Base-by-base conservation (phyloP, 2,113 vertebrate species). In the Apistogramma diplotaenia region DNA sequence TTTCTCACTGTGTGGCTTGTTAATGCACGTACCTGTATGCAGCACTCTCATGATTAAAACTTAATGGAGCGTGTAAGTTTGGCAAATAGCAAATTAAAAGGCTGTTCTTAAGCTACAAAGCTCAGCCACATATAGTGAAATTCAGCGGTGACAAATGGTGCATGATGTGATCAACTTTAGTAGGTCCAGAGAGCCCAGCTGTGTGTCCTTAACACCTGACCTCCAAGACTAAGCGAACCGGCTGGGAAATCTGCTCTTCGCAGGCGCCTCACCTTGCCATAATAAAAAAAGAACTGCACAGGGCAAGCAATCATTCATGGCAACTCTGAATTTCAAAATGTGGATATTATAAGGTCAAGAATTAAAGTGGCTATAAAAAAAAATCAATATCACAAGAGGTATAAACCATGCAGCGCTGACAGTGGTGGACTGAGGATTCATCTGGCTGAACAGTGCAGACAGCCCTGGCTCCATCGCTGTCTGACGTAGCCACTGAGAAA, bases 321-420 rank as follows among this genome's bases (percentile, higher is more conserved):
- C 86, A 89, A 74, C 83, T 82, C 81, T 9, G 4, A 83, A 70
- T 81, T 93, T 83, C 86, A 85, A 92, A 89, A 90, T 85, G 87
- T 73, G 76, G 89, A 92, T 91, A 90, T 91, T 92, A 90, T 79
- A 83, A 33, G 70, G 84, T 71, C 79, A 87, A 53, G 57, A 88
- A 91, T 93, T 94, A 93, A 92, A 58, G 84, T 23, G 84, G 83
- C 88, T 87, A 89, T 43, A 88, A 89, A 86, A 92, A 88, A 86
- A 92, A 93, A 95, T 94, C 93, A 85, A 95, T 95, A 94, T 74
- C 88, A 92, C 89, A 86, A 91, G 87, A 89, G 88, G 88, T 90
- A 94, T 93, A 93, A 95, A 93, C 87, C 91, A 93, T 73, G 74
- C 55, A 18, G 85, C 8, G 82, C 77, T 94, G 94, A 93, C 93